Conservation (phyloP, 2,888 invertebrate species). For the Zaprionus lineosus region DNA sequence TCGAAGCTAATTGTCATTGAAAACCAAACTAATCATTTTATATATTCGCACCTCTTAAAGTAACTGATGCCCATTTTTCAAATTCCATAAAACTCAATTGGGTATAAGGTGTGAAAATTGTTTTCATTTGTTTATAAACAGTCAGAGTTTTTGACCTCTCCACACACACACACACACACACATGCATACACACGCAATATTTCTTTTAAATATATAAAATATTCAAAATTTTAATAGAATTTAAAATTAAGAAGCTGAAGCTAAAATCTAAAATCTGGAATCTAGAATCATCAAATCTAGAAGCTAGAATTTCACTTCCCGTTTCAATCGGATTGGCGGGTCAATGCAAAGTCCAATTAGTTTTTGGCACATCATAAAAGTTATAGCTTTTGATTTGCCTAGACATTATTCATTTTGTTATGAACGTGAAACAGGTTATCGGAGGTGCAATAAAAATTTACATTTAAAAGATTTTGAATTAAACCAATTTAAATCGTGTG, state of each 20-base stretch:
- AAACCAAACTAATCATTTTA: conserved; percentile 1
- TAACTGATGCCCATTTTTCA: not conserved
- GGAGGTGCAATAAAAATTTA: conserved; percentile 32
- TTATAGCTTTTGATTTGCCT: conserved; percentile 33
- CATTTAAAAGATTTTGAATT: conserved; percentile 38
- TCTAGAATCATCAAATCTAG: conserved; percentile 2
- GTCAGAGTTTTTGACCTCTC: too few species aligned
- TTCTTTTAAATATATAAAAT: not conserved
- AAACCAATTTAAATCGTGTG: conserved; percentile 34
- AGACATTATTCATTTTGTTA: conserved; percentile 41
- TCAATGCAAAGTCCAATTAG: conserved; percentile 54
- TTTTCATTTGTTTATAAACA: not conserved
- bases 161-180: too few species aligned
- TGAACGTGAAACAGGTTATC: conserved; percentile 33
- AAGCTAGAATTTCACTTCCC: conserved; percentile 21
- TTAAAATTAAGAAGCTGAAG: too few species aligned
- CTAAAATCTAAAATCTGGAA: too few species aligned
- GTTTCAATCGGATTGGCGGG: conserved; percentile 17
- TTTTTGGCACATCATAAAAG: conserved; percentile 65
- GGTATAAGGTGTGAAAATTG: conserved; percentile 24
- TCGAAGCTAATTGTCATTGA: too few species aligned
- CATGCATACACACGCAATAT: too few species aligned
- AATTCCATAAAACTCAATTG: conserved; percentile 7
- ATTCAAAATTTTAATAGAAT: not conserved
- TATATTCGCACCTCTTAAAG: conserved; percentile 25